A percentile compares a stretch with the other conserved stretches of the same genome.
phyloP scores from a whole-genome alignment of 2,888 invertebrate species.

The Chymomyza fuscimana region DNA sequence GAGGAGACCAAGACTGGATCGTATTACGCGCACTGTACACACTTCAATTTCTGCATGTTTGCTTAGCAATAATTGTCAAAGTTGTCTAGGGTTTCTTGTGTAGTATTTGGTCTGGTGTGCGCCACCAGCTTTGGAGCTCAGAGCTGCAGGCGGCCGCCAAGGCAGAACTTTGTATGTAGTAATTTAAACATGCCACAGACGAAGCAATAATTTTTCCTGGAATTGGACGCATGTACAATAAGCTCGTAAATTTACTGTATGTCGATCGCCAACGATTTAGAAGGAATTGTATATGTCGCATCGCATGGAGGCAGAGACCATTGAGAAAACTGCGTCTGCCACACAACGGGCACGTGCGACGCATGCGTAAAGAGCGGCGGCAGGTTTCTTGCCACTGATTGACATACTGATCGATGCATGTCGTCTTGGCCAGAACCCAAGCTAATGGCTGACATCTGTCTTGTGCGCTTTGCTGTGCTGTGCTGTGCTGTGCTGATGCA shows the following conservation, averaged over 20 bases:
- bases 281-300: constrained; percentile 39
- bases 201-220: constrained; percentile 48
- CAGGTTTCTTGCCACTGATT: background rate
- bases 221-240: constrained; percentile 24
- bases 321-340: constrained; percentile 57
- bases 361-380: constrained; percentile 51
- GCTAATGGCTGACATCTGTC: constrained; percentile 50
- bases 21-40: constrained; percentile 41
- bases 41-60: constrained; percentile 70
- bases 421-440: constrained; percentile 60
- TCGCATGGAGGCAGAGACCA: constrained; percentile 56
- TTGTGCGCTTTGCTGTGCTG: background rate
- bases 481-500: no score
- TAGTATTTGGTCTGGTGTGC: constrained; percentile 5
- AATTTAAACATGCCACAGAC: constrained; percentile 58
- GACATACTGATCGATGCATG: constrained; percentile 66
- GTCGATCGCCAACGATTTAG: constrained; percentile 64
- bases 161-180: constrained; percentile 67
- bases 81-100: constrained; percentile 63
- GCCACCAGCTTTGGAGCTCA: constrained; percentile 5
- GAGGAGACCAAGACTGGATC: constrained; percentile 7
- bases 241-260: constrained; percentile 66
- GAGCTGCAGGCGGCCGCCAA: background rate
- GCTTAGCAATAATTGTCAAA: constrained; percentile 74
- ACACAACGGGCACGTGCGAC: constrained; percentile 58